Conservation (phyloP, 2,797 vertebrate species). For the Catharus ustulatus region DNA sequence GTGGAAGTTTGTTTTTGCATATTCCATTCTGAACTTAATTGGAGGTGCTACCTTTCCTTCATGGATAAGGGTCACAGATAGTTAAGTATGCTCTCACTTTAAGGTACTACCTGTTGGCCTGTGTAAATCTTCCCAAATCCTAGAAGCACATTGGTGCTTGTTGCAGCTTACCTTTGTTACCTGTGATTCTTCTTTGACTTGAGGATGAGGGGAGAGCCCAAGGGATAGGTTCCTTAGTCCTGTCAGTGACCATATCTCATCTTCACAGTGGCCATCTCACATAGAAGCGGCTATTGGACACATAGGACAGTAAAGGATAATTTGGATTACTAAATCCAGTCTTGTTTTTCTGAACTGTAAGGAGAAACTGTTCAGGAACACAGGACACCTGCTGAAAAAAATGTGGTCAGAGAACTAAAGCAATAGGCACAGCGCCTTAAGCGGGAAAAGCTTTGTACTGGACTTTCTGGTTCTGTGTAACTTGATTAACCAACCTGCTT, state of each 20-base stretch:
- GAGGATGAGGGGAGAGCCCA: neutral
- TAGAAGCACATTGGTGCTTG: neutral
- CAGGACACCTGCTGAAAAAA: neutral
- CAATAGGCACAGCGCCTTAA: neutral
- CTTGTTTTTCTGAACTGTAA: neutral
- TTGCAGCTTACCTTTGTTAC: neutral
- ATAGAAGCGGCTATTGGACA: neutral
- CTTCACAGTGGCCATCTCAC: fast-evolving
- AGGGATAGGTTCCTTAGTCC: neutral
- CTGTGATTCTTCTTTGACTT: neutral
- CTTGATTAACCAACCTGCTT: neutral
- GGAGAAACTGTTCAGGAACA: neutral
- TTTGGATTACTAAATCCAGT: neutral
- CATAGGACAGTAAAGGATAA: neutral
- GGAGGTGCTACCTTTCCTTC: neutral
- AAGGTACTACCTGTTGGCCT: neutral
- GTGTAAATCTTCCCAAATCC: neutral
- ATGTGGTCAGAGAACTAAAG: neutral
- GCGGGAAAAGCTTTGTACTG: fast-evolving
- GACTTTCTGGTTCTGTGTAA: neutral
- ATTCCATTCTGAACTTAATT: neutral
- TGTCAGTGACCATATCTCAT: neutral
- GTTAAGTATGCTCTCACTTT: neutral
- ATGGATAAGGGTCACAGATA: neutral
- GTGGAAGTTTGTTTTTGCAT: neutral